phyloP scores from a whole-genome alignment of 2,888 invertebrate species.

The Ormyrus thymus region DNA sequence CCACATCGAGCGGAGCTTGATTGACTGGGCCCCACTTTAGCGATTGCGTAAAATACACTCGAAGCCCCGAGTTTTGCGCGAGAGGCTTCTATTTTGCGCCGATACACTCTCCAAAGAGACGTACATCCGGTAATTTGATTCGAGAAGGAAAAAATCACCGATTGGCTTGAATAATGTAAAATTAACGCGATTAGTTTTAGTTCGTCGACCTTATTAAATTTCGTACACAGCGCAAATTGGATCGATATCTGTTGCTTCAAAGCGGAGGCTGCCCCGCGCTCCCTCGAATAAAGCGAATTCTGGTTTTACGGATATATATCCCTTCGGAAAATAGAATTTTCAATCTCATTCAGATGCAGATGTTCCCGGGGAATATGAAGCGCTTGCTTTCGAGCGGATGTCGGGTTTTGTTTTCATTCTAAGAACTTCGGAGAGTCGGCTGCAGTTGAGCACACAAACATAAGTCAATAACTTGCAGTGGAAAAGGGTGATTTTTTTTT shows the following conservation, averaged over 20 bases:
- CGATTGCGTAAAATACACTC: too few species aligned
- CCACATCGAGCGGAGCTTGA: too few species aligned
- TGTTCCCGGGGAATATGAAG: slow-evolving; percentile 27
- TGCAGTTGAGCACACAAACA: slow-evolving; percentile 57
- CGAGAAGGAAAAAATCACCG: neutral
- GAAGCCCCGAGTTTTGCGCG: too few species aligned
- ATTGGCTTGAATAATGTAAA: neutral
- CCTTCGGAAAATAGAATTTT: slow-evolving; percentile 36
- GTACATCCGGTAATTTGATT: too few species aligned
- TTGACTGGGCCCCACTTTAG: too few species aligned
- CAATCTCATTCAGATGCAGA: slow-evolving; percentile 48
- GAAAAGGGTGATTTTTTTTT: slow-evolving; percentile 49
- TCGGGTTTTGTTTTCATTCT: slow-evolving; percentile 52
- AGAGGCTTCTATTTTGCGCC: too few species aligned
- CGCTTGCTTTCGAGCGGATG: slow-evolving; percentile 40
- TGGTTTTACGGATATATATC: neutral
- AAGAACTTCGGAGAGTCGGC: slow-evolving; percentile 47
- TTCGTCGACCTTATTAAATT: slow-evolving; percentile 52
- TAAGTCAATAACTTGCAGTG: slow-evolving; percentile 54
- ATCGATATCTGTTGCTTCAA: slow-evolving; percentile 56
- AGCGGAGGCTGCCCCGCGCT: neutral
- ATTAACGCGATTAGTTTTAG: slow-evolving; percentile 28
- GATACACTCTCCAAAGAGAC: too few species aligned
- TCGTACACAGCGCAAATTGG: slow-evolving; percentile 44
- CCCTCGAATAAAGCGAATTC: slow-evolving; percentile 26